phyloP scores from a whole-genome alignment of 2,888 invertebrate genomes.

The Troilus luridus region DNA sequence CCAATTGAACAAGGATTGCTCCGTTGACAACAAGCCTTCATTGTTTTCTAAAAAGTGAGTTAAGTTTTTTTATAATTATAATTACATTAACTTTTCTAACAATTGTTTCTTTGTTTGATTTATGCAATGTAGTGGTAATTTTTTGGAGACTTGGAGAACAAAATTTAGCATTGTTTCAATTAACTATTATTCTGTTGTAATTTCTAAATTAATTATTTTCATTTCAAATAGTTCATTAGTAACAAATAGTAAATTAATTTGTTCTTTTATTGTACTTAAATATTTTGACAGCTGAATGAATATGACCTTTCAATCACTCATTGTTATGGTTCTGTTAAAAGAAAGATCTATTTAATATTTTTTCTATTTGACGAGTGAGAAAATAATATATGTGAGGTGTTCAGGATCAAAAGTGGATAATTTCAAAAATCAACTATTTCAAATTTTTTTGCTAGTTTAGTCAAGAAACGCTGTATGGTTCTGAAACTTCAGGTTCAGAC shows the following conservation, averaged over 20 bases:
- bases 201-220: too few species aligned
- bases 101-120: background rate
- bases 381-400: too few species aligned
- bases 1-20: conserved; percentile 29
- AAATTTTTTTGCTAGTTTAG: too few species aligned
- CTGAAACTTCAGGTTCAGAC: too few species aligned
- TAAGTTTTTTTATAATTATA: background rate
- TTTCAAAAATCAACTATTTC: too few species aligned
- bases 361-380: too few species aligned
- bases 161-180: background rate
- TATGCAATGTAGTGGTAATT: background rate
- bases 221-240: too few species aligned
- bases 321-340: background rate
- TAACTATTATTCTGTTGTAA: too few species aligned
- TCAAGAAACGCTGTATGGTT: too few species aligned
- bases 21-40: conserved; percentile 35
- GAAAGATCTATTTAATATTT: background rate
- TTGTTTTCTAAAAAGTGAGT: conserved; percentile 33
- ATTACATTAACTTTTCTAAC: background rate
- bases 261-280: background rate
- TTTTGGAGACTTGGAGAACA: background rate
- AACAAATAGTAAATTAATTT: too few species aligned
- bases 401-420: too few species aligned
- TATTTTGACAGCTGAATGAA: background rate
- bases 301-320: background rate